phyloP scores from a whole-genome alignment of 2,888 invertebrate species.

The Euclidia mi region DNA sequence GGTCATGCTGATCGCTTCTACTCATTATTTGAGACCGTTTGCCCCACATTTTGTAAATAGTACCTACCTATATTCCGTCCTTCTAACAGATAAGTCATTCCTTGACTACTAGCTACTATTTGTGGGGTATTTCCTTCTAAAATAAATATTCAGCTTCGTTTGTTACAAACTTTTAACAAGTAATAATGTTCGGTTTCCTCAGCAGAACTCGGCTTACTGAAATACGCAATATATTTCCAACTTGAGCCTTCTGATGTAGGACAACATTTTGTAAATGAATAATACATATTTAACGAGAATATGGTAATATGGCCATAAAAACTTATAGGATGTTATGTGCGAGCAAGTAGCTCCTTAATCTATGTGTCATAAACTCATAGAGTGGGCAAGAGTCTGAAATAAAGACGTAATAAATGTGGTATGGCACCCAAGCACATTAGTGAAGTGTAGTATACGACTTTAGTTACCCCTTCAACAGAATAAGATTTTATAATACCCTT shows the following conservation, averaged over 20 bases:
- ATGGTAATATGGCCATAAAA: constrained; percentile 8
- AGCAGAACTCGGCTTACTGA: constrained; percentile 41
- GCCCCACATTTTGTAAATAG: constrained; percentile 4
- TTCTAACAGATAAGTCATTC: constrained; percentile 20
- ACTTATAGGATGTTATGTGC: no score
- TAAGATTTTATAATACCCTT: constrained; percentile 39
- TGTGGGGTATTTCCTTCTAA: constrained; percentile 39
- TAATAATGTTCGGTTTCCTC: constrained; percentile 54
- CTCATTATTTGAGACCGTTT: background rate
- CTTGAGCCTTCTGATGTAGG: constrained; percentile 48
- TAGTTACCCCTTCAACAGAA: constrained; percentile 48
- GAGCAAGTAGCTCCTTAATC: no score
- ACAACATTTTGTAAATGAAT: constrained; percentile 57
- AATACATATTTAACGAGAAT: constrained; percentile 42
- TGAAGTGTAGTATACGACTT: no score
- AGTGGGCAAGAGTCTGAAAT: no score
- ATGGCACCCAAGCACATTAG: no score
- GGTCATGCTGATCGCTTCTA: no score
- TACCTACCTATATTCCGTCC: constrained; percentile 32
- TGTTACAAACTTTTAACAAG: constrained; percentile 56
- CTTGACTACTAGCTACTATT: constrained; percentile 27
- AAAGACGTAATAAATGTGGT: no score
- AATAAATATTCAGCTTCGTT: constrained; percentile 57
- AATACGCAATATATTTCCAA: constrained; percentile 44
- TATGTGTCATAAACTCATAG: no score